Conservation (phyloP, 2,888 invertebrate species). For the Lithosia quadra region DNA sequence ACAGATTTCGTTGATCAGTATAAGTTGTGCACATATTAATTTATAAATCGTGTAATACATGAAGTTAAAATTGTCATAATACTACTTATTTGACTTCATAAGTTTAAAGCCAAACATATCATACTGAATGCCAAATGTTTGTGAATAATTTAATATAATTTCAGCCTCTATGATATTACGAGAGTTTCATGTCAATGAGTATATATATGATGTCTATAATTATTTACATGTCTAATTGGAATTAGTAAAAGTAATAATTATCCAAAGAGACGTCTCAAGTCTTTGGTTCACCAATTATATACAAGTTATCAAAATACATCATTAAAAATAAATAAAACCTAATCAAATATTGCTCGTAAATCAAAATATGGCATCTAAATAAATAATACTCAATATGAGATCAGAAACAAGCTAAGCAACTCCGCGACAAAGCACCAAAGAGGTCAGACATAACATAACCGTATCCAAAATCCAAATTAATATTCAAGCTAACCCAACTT, state of each 20-base stretch:
- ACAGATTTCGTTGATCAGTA: constrained; percentile 4
- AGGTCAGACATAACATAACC: constrained; percentile 57
- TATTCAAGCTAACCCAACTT: too few species aligned
- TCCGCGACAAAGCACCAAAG: constrained; percentile 73
- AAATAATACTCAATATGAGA: constrained; percentile 86
- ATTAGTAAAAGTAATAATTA: constrained; percentile 64
- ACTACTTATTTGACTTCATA: constrained; percentile 37
- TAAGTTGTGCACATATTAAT: constrained; percentile 21
- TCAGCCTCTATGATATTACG: constrained; percentile 66
- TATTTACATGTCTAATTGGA: constrained; percentile 67
- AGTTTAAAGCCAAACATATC: constrained; percentile 51
- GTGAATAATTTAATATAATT: constrained; percentile 58
- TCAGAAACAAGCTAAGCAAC: constrained; percentile 81
- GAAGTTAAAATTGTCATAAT: constrained; percentile 26
- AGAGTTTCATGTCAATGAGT: constrained; percentile 70
- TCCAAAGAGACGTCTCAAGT: constrained; percentile 76
- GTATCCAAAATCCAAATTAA: constrained; percentile 28
- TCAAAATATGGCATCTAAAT: constrained; percentile 85
- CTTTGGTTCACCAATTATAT: constrained; percentile 83
- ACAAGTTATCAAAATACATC: constrained; percentile 70
- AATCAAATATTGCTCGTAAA: constrained; percentile 75
- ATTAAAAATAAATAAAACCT: constrained; percentile 73
- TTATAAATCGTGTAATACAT: constrained; percentile 30
- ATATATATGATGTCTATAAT: constrained; percentile 54
- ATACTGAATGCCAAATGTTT: constrained; percentile 71